Evolutionary conservation across 92 coral and sea anemone genomes (phyloP), one percentile per base, ranked within the genome.

Genomic region (Porites cylindrica): DNA sequence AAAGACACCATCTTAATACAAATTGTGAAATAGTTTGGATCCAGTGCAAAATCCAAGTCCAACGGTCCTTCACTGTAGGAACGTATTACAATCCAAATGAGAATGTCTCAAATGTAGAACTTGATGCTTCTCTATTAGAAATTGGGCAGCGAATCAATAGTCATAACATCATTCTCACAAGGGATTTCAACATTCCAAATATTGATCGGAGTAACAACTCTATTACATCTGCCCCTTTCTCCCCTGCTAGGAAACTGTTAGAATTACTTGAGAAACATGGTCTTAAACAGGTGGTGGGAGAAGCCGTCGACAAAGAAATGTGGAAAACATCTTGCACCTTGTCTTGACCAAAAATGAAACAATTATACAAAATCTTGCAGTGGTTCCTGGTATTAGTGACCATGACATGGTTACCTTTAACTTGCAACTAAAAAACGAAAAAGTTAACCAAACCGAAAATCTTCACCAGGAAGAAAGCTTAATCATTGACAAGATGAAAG

Each of bases 401-500:
- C 95, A 92, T 81, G 92, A 92, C 47, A 92, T 85, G 79, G 95
- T 85, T 52, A 38, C 85, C 21, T 89, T 81, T 78, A 72, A 82
- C 58, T 61, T 78, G 69, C 50, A 87, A 75, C 76, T 72, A 61
- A 81, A 79, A 78, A 90, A 60, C 24, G 24, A 23, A 29, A 90
- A 74, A 62, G 60, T 29, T 75, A 38, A 84, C 73, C 38, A 79
- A 85, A 66, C 75, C 90, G 56, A 79, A 16, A 43, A 58, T 81
- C 53, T 91, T 76, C 24, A 0, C 87, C 75, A 91, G 88, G 88
- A 91, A 86, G 38, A 91, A 88, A 79, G 94, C 89, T 51, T 23
- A 23, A 76, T 88, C 88, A 78, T 51, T 60, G 88, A 86, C 29
- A 79, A 84, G 80, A 83, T 88, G 64, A 72, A 83, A 71, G 66